Conservation (phyloP, 2,797 vertebrate species). For the Spondyliosoma cantharus region DNA sequence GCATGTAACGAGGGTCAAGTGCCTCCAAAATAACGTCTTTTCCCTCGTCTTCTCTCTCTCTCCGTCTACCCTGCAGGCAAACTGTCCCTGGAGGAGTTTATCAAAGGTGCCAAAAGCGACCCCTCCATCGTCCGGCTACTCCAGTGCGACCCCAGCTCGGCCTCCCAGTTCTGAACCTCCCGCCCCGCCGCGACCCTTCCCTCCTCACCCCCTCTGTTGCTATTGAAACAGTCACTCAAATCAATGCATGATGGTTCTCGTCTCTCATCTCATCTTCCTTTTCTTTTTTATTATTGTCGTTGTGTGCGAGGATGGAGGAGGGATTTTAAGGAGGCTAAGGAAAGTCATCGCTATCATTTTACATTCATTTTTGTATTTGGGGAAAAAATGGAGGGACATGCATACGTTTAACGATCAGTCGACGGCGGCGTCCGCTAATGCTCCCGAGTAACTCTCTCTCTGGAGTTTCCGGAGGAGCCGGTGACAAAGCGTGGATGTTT, state of each 20-base stretch:
- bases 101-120: slow-evolving; percentile 98
- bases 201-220: slow-evolving; percentile 63
- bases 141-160: slow-evolving; percentile 97
- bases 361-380: slow-evolving; percentile 63
- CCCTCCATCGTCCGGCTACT: slow-evolving; percentile 98
- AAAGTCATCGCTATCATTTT: slow-evolving; percentile 63
- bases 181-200: slow-evolving; percentile 17
- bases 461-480: slow-evolving; percentile 47
- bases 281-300: slow-evolving; percentile 48
- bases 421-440: slow-evolving; percentile 35
- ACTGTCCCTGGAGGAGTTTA: slow-evolving; percentile 98
- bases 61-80: slow-evolving; percentile 85
- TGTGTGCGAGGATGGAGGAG: slow-evolving; percentile 68
- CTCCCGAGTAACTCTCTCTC: slow-evolving; percentile 54
- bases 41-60: not conserved
- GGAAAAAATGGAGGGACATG: slow-evolving; percentile 61
- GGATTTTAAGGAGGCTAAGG: slow-evolving; percentile 57
- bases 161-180: slow-evolving; percentile 92
- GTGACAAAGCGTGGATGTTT: slow-evolving; percentile 41
- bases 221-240: slow-evolving; percentile 77
- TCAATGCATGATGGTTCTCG: slow-evolving; percentile 86
- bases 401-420: slow-evolving; percentile 39
- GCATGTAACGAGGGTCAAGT: not conserved
- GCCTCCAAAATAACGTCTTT: not conserved
- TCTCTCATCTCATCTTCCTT: slow-evolving; percentile 75